Evolutionary conservation across 2,797 vertebrate genomes (phyloP).

Genomic region (Siniperca undulata): DNA sequence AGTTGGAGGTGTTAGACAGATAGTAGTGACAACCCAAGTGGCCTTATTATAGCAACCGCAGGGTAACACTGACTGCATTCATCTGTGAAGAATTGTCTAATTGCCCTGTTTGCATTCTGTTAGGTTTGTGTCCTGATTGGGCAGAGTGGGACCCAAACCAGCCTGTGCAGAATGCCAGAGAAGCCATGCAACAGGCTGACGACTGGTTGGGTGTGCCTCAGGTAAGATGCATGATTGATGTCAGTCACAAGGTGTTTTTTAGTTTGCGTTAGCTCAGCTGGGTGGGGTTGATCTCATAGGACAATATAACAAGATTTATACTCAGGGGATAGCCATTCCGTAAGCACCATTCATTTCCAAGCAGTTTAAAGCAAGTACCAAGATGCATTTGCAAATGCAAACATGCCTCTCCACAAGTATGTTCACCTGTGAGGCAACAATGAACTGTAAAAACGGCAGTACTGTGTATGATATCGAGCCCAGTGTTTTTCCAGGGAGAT

Average conservation of each 20-base stretch:
- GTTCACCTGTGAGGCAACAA: conserved; percentile 31
- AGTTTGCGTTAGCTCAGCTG: not conserved
- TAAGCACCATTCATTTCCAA: conserved; percentile 22
- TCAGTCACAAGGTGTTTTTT: not conserved
- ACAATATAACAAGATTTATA: conserved; percentile 1
- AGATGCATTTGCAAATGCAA: conserved; percentile 43
- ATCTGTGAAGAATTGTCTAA: conserved; percentile 43
- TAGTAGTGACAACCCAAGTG: conserved; percentile 66
- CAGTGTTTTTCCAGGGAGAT: conserved; percentile 53
- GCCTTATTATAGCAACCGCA: conserved; percentile 64
- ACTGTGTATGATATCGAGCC: conserved; percentile 31
- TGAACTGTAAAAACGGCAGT: conserved; percentile 19
- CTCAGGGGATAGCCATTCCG: conserved; percentile 1
- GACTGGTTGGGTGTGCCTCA: conserved; percentile 96
- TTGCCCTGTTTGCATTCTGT: conserved; percentile 48
- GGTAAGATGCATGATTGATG: conserved; percentile 78
- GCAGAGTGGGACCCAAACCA: conserved; percentile 94
- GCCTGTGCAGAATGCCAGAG: conserved; percentile 93
- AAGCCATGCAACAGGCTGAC: conserved; percentile 97
- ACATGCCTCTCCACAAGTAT: conserved; percentile 32
- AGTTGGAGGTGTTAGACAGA: conserved; percentile 62
- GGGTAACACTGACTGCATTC: conserved; percentile 12
- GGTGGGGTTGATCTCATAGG: not conserved
- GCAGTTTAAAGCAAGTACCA: conserved; percentile 24
- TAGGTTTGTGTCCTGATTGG: conserved; percentile 95